Base-by-base conservation (phyloP, 2,113 vertebrate species). In the Brachyhypopomus gauderio region DNA sequence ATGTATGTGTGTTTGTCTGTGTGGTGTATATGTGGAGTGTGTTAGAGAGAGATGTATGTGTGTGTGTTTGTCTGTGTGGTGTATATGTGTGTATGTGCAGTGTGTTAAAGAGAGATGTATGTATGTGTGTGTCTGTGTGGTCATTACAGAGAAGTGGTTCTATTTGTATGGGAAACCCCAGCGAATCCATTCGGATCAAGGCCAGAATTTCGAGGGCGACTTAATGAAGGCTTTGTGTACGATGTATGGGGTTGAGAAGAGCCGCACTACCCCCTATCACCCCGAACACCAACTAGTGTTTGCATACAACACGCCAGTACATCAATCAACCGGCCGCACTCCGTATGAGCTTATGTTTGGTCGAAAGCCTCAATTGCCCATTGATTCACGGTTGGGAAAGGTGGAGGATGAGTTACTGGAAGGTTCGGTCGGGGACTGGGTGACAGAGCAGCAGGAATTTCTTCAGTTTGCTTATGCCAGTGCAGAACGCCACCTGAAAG, bases 221-320 rank as follows among this genome's bases (percentile, higher is more conserved):
- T 45, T 76, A 11, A 5, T 64, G n/a, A 64, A 73, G 45, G 2
- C 6, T 0, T 36, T 80, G 5, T 72, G 70, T 22, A 56, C 62
- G 14, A 17, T 80, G 16, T 73, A 80, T 80, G 70, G 69, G 17
- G 41, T 64, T 55, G 58, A 80, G 25, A 80, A 74, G 59, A 72
- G 22, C 14, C 2, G 23, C 8, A 74, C 58, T 34, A 74, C 56
- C 5, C 48, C 48, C 6, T 71, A 59, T n/a, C 64, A n/a, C n/a
- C n/a, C n/a, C n/a, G n/a, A n/a, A n/a, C n/a, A n/a, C 8, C 52
- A 3, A 56, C 8, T 56, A 56, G 9, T 56, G 52, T 56, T 56
- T 11, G 52, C 52, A 56, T 56, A 56, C 8, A 56, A 56, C 52
- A 3, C 52, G 3, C 12, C 52, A 56, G 52, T 56, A 56, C 52